Conservation (phyloP, 2,113 vertebrate genomes). For the Solenodon paradoxus region DNA sequence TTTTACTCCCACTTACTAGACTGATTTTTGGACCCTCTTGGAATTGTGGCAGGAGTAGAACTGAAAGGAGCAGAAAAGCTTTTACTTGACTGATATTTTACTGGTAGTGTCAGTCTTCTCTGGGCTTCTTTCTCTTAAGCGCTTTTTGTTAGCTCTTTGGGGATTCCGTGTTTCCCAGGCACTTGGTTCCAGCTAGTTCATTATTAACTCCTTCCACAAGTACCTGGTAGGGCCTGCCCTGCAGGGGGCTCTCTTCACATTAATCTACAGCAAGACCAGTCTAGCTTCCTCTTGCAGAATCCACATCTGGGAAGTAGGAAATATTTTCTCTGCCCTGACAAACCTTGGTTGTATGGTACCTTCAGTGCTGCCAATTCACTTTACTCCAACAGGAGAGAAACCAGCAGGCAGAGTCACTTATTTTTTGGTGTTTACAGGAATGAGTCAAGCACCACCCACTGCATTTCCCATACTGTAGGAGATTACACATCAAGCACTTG, state of each 20-base stretch:
- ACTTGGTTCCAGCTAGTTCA: not conserved
- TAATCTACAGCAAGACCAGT: not conserved
- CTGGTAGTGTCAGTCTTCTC: not conserved
- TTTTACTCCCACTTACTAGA: not conserved
- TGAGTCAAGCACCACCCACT: not conserved
- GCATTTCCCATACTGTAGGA: not conserved
- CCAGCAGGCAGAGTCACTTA: not conserved
- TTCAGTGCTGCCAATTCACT: not conserved
- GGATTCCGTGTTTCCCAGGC: accelerated
- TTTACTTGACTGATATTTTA: not conserved
- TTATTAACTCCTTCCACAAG: not conserved
- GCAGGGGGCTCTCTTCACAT: not conserved
- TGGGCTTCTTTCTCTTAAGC: not conserved
- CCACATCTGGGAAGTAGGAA: not conserved
- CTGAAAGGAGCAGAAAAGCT: not conserved
- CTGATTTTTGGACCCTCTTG: not conserved
- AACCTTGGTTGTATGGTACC: not conserved
- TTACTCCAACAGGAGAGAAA: not conserved
- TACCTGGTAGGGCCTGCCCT: no score
- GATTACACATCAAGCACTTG: not conserved
- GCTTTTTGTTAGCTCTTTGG: not conserved
- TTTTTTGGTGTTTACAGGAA: not conserved
- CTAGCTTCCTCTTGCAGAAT: not conserved
- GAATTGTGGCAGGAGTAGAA: not conserved
- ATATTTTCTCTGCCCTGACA: not conserved